Evolutionary conservation across 2,888 invertebrate genomes (phyloP).

Genomic region (Aporophyla nigra): DNA sequence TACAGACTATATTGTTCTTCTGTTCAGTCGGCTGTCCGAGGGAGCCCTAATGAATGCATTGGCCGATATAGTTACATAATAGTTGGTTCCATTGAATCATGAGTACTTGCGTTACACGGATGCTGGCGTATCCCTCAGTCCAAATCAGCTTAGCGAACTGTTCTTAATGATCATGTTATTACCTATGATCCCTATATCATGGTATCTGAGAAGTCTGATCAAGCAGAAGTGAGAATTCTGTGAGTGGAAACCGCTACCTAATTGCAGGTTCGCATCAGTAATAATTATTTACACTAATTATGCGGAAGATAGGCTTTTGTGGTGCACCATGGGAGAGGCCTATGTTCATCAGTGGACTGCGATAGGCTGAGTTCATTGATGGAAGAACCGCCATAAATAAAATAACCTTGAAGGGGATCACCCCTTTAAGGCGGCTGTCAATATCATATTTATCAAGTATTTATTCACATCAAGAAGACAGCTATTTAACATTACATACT

Average conservation of each 20-base stretch:
- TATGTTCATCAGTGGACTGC: no score
- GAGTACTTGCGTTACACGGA: not conserved
- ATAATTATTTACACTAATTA: not conserved
- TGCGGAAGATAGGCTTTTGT: no score
- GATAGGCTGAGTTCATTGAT: no score
- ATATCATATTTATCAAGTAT: no score
- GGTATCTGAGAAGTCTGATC: not conserved
- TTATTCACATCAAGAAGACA: no score
- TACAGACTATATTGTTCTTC: not conserved
- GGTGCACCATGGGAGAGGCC: no score
- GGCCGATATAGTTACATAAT: not conserved
- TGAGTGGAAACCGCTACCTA: not conserved
- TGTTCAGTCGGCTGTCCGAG: not conserved
- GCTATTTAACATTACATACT: no score
- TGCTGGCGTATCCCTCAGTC: slow-evolving; percentile 14
- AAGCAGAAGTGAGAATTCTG: not conserved
- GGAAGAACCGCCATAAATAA: no score
- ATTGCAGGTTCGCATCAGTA: not conserved
- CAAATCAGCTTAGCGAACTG: slow-evolving; percentile 11
- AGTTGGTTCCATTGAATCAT: not conserved
- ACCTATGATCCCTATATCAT: not conserved
- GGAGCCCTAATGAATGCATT: not conserved
- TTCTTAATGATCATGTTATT: not conserved
- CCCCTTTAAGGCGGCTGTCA: no score
- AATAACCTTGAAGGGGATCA: no score